Conservation (phyloP, 2,888 invertebrate species). For the Trichogramma dendrolimi region DNA sequence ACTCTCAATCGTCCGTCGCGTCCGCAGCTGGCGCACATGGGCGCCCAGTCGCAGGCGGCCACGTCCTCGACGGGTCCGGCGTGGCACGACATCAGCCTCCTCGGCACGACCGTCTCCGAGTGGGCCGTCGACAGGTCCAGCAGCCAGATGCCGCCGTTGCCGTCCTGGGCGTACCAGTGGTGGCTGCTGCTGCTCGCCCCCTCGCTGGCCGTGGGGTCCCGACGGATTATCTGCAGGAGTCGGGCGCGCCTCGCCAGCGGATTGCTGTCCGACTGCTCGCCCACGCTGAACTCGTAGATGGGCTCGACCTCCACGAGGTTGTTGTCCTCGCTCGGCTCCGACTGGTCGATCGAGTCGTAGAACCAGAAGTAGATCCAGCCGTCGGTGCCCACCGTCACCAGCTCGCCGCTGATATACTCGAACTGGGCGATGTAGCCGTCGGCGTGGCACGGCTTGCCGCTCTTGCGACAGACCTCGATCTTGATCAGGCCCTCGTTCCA, state of each 20-base stretch:
- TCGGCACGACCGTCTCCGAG: conserved; percentile 43
- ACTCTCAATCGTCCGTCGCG: conserved; percentile 69
- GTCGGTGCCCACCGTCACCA: conserved; percentile 65
- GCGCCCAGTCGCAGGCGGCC: conserved; percentile 65
- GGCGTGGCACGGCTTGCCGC: conserved; percentile 69
- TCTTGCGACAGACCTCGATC: conserved; percentile 71
- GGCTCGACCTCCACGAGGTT: conserved; percentile 80
- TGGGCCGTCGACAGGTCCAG: conserved; percentile 60
- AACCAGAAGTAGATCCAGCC: conserved; percentile 82
- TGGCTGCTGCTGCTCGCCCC: conserved; percentile 57
- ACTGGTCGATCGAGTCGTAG: conserved; percentile 85
- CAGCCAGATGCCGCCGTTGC: conserved; percentile 77
- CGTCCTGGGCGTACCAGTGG: conserved; percentile 60
- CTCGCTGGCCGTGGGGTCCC: conserved; percentile 46
- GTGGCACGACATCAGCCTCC: conserved; percentile 64
- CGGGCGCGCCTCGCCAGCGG: conserved; percentile 35
- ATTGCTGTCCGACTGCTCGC: conserved; percentile 37
- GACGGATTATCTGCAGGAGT: conserved; percentile 58
- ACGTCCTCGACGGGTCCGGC: conserved; percentile 71
- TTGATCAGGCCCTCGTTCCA: conserved; percentile 90
- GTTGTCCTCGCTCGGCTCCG: conserved; percentile 78
- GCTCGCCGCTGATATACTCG: conserved; percentile 54
- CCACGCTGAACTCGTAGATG: conserved; percentile 73
- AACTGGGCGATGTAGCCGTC: conserved; percentile 69
- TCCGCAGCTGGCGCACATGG: conserved; percentile 70